A percentile compares a stretch with the other conserved stretches of the same genome.
These are phyloP conservation scores for Addax nasomaculatus DNA, from an alignment of 2,113 vertebrate genomes.

Conservation along the genomic window DNA sequence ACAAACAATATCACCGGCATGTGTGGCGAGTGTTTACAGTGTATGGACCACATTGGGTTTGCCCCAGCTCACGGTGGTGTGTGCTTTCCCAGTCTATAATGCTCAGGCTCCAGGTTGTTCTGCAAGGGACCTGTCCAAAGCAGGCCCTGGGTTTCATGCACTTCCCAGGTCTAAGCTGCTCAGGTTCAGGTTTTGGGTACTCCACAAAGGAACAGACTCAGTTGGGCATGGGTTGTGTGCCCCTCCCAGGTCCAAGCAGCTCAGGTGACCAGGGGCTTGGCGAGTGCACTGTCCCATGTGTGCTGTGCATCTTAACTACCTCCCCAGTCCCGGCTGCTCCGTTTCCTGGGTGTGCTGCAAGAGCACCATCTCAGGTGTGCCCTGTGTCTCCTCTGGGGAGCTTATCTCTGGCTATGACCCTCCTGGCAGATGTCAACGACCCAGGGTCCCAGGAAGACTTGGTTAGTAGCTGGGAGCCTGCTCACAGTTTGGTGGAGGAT, in stretches of 20 bases:
- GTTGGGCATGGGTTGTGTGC: background rate
- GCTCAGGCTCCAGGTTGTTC: background rate
- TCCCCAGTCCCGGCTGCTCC: rapidly evolving
- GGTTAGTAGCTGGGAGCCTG: background rate
- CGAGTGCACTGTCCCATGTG: background rate
- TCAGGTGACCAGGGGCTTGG: background rate
- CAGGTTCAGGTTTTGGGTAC: background rate
- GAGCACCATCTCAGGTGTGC: background rate
- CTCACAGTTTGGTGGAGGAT: background rate
- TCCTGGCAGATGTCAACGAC: background rate
- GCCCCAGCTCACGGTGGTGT: rapidly evolving
- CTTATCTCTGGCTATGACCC: background rate
- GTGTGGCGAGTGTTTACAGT: background rate
- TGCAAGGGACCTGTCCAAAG: background rate
- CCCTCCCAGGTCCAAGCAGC: background rate
- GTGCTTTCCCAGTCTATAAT: background rate
- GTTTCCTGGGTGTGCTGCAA: background rate
- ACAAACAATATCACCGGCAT: rapidly evolving
- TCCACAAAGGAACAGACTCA: background rate
- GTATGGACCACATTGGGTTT: background rate
- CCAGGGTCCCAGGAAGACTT: background rate
- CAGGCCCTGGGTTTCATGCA: background rate
- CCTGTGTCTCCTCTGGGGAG: background rate
- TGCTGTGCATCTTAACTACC: rapidly evolving
- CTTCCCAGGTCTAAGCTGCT: background rate